Conservation (phyloP, 2,888 invertebrate genomes). For the Metalampra italica region DNA sequence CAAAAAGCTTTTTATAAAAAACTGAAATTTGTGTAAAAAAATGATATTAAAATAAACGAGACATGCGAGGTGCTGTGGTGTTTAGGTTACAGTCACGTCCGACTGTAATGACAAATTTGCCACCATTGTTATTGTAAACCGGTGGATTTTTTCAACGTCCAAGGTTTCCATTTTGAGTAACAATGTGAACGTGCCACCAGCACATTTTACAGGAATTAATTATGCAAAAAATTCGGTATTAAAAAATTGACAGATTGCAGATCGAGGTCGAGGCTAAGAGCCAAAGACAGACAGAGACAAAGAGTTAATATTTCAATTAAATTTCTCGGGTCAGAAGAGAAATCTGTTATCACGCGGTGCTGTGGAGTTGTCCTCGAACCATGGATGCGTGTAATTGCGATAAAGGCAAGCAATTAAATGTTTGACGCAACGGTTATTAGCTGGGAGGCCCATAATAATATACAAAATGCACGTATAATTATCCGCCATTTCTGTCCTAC, state of each 20-base stretch:
- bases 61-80: slow-evolving; percentile 48
- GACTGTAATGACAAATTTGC: slow-evolving; percentile 66
- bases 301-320: slow-evolving; percentile 47
- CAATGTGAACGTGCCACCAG: slow-evolving; percentile 66
- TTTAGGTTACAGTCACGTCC: slow-evolving; percentile 68
- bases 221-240: slow-evolving; percentile 41
- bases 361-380: slow-evolving; percentile 56
- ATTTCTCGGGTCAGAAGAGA: slow-evolving; percentile 66
- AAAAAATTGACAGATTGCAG: slow-evolving; percentile 4
- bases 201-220: slow-evolving; percentile 60
- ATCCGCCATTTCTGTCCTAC: slow-evolving; percentile 25
- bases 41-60: slow-evolving; percentile 64
- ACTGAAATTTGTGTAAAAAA: slow-evolving; percentile 47
- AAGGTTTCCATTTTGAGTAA: slow-evolving; percentile 63
- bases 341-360: slow-evolving; percentile 50
- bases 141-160: slow-evolving; percentile 56
- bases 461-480: slow-evolving; percentile 26
- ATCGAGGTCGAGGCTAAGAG: slow-evolving; percentile 37
- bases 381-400: slow-evolving; percentile 74
- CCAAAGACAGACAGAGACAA: slow-evolving; percentile 46
- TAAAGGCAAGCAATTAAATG: slow-evolving; percentile 50
- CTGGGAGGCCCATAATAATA: slow-evolving; percentile 26
- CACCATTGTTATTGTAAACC: slow-evolving; percentile 59
- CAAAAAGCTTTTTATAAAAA: slow-evolving; percentile 47
- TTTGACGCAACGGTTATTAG: slow-evolving; percentile 55